Evolutionary conservation across 2,888 invertebrate genomes (phyloP), one percentile per base, ranked within the genome.

Genomic region (Lobophora halterata): DNA sequence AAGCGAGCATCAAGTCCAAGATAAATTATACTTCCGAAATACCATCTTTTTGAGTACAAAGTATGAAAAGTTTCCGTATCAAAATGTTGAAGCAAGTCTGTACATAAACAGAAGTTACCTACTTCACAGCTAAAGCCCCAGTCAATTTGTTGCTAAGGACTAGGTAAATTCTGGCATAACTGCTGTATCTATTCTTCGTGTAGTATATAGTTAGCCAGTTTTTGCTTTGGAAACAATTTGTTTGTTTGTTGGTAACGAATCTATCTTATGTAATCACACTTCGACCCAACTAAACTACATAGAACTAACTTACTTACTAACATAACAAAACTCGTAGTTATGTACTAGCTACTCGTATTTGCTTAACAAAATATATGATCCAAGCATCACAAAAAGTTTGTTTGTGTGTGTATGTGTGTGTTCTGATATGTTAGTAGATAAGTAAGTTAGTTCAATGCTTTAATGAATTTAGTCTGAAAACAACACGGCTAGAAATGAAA

Each of bases 61-160:
- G 40, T 46, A 43, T 40, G 34, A 42, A 49, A 49, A 52, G 45
- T 47, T 52, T 37, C 16, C 19, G 34, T 43, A 46, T 49, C 37
- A 49, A 42, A 49, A 42, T 47, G 45, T 45, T 34, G 26, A 14
- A 17, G 13, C 27, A 47, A 38, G 37, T 45, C 42, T 24, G 26
- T 33, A 38, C 36, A 39, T 43, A 43, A 38, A 46, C 45, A 37
- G 32, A 31, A 40, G 19, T 37, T 38, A 17, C 41, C 31, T 25
- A 17, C 41, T 34, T 25, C 21, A 26, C 23, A 38, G 25, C 32
- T 32, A 35, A 38, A 37, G 37, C 41, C 34, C 23, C 18, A 50
- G 32, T 42, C 32, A 45, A 50, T 46, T 44, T 46, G 42, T 46
- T 41, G 33, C 38, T 40, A 31, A 30, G 33, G 26, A 21, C 30